These are phyloP conservation scores for Lottia gigantea DNA, from an alignment of 2,888 invertebrate genomes.

Conservation along the genomic window DNA sequence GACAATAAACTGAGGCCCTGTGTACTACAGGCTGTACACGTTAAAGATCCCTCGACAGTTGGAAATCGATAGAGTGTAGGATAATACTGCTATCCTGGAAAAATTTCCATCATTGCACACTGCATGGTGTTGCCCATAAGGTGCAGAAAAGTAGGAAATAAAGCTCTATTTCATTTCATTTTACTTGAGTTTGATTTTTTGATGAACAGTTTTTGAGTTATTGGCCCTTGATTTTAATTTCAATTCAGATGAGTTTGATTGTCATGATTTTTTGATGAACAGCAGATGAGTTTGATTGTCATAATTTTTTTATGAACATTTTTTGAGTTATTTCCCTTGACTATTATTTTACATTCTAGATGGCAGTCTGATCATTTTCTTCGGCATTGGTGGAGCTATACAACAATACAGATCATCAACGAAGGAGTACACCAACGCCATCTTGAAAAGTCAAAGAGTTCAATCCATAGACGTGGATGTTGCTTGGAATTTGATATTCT, in stretches of 20 bases:
- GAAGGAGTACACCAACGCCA: constrained; percentile 74
- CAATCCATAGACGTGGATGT: constrained; percentile 93
- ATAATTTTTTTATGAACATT: too few species aligned
- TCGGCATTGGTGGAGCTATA: constrained; percentile 88
- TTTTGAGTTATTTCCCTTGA: too few species aligned
- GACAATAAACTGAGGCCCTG: too few species aligned
- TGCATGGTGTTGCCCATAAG: neutral
- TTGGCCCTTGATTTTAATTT: neutral
- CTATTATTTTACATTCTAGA: constrained; percentile 25
- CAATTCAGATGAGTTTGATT: constrained; percentile 22
- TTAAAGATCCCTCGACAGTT: too few species aligned
- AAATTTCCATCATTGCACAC: neutral
- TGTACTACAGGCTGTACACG: too few species aligned
- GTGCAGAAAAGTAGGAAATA: neutral
- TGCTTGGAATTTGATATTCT: constrained; percentile 78
- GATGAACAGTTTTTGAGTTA: too few species aligned
- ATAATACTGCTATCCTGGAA: neutral
- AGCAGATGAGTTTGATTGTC: too few species aligned
- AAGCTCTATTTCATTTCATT: too few species aligned
- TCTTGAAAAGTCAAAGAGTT: constrained; percentile 87
- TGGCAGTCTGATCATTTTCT: constrained; percentile 68
- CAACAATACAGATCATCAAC: constrained; percentile 53
- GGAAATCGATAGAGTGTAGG: too few species aligned
- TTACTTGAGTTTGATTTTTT: too few species aligned
- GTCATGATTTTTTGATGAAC: too few species aligned